Evolutionary conservation across 2,888 invertebrate genomes (phyloP).

Genomic region (Pedicia rivosa): DNA sequence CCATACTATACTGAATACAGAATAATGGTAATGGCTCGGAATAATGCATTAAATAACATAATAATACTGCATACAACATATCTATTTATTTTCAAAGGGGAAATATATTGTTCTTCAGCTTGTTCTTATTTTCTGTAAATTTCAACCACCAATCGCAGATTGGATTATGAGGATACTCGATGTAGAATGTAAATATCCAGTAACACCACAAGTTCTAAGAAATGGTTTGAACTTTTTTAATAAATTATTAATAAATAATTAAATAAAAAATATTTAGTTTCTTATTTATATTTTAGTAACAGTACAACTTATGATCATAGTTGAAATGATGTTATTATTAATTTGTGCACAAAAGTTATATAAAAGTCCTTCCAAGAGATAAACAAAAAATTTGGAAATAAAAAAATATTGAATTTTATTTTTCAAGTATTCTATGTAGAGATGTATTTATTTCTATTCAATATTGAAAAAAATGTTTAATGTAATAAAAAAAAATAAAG

Average conservation of each 20-base stretch:
- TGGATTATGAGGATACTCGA: conserved; percentile 11
- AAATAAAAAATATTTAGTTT: not conserved
- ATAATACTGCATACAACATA: no score
- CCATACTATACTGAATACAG: conserved; percentile 21
- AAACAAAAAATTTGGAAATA: no score
- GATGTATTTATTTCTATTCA: no score
- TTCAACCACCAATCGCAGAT: conserved; percentile 22
- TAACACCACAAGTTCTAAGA: conserved; percentile 14
- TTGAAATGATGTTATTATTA: conserved; percentile 20
- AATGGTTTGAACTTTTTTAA: not conserved
- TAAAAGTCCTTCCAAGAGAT: not conserved
- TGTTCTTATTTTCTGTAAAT: conserved; percentile 24
- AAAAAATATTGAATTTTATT: no score
- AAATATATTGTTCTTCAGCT: conserved; percentile 26
- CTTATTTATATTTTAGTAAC: conserved; percentile 17
- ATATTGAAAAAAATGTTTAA: no score
- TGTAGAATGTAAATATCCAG: conserved; percentile 19
- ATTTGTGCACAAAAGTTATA: not conserved
- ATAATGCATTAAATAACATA: no score
- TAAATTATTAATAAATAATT: not conserved
- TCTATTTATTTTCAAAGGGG: conserved; percentile 21
- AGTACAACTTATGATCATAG: conserved; percentile 17
- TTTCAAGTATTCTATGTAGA: no score
- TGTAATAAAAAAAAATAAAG: no score
- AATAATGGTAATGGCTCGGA: no score